Percentiles rank a stretch among this genome's conserved stretches.
Conservation (phyloP, 2,888 invertebrate genomes). For the Thelaira solivaga region DNA sequence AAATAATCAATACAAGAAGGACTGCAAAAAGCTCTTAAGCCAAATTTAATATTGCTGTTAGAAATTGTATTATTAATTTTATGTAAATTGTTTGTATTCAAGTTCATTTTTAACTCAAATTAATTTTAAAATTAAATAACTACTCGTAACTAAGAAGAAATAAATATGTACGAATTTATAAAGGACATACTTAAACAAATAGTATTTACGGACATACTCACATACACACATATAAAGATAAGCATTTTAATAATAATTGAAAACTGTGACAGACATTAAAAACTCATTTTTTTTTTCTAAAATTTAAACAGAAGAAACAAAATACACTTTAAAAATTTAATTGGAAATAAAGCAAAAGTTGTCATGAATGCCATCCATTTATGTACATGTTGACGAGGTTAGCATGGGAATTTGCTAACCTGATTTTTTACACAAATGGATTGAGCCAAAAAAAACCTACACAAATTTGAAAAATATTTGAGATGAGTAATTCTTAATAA, state of each 20-base stretch:
- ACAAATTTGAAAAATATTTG: too few species aligned
- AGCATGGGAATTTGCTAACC: too few species aligned
- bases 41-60: conserved; percentile 13
- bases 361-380: too few species aligned
- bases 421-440: too few species aligned
- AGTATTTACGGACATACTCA: background rate
- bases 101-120: conserved; percentile 24
- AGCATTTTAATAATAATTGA: conserved; percentile 34
- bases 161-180: too few species aligned
- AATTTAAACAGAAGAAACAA: background rate
- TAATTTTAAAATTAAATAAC: too few species aligned
- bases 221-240: conserved; percentile 9
- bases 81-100: conserved; percentile 13
- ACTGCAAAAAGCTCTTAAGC: background rate
- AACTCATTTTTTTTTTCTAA: background rate
- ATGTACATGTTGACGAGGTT: too few species aligned
- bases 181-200: too few species aligned
- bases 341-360: too few species aligned
- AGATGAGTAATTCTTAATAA: too few species aligned
- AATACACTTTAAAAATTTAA: conserved; percentile 12
- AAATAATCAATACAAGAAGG: conserved; percentile 30
- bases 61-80: background rate
- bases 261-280: conserved; percentile 46
- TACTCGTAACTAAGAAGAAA: too few species aligned
- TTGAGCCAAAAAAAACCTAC: too few species aligned